These are phyloP conservation scores for Aphelenchoides avenae DNA, from an alignment of 1,140 invertebrate genomes.

Conservation along the genomic window DNA sequence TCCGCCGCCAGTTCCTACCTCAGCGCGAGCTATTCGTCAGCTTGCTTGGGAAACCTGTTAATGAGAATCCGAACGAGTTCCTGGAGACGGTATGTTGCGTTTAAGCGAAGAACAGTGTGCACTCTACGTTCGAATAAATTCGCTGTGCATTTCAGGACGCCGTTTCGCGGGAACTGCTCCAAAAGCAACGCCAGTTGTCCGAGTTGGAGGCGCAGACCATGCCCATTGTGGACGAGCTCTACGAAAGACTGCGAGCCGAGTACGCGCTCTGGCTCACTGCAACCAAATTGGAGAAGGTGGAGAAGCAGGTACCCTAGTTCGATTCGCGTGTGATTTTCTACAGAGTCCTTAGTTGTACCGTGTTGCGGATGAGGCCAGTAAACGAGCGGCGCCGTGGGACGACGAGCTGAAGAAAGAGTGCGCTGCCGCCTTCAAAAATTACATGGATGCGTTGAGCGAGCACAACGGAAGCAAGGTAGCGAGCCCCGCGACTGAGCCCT, in stretches of 20 bases:
- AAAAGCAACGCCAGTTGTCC: constrained; percentile 9
- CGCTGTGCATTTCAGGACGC: background rate
- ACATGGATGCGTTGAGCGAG: too few species aligned
- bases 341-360: background rate
- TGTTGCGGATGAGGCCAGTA: constrained; percentile 8
- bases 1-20: too few species aligned
- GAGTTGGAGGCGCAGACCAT: background rate
- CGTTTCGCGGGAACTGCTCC: background rate
- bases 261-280: constrained; percentile 11
- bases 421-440: too few species aligned
- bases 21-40: too few species aligned
- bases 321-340: constrained; percentile 4
- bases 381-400: background rate
- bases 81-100: too few species aligned
- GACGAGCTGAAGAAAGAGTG: too few species aligned
- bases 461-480: too few species aligned
- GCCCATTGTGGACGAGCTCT: constrained; percentile 7
- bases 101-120: background rate
- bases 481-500: too few species aligned
- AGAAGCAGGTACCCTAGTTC: constrained; percentile 1
- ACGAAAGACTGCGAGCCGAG: background rate
- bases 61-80: too few species aligned
- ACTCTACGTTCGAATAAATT: background rate
- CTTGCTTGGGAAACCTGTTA: too few species aligned
- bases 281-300: constrained; percentile 6